Conservation (phyloP, 2,888 invertebrate species). For the Pristionchus exspectatus region DNA sequence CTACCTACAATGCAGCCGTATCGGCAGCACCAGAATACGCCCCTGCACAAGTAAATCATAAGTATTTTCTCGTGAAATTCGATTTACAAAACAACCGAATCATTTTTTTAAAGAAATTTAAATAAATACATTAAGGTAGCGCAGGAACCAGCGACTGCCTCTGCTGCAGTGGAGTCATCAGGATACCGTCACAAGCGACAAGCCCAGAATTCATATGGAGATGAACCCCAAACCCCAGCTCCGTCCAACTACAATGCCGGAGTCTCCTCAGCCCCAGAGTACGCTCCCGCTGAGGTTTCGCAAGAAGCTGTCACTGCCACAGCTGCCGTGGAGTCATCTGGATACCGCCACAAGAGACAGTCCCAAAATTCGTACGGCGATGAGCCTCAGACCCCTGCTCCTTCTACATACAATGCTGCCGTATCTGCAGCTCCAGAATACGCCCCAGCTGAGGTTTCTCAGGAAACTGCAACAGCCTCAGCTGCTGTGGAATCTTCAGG, state of each 20-base stretch:
- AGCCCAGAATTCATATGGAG: conserved; percentile 35
- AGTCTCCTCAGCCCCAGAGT: conserved; percentile 3
- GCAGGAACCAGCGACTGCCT: background rate
- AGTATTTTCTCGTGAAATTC: background rate
- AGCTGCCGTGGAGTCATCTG: conserved; percentile 47
- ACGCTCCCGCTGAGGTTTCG: conserved; percentile 14
- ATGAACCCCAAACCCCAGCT: conserved; percentile 20
- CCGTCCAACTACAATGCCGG: background rate
- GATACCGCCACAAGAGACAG: conserved; percentile 55
- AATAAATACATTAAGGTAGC: background rate
- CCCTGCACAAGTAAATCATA: conserved; percentile 1
- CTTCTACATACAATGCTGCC: conserved; percentile 58
- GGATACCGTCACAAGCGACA: conserved; percentile 41
- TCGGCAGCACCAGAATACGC: background rate
- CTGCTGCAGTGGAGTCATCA: conserved; percentile 30
- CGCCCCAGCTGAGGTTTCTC: conserved; percentile 19
- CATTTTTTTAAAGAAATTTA: background rate
- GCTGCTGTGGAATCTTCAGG: conserved; percentile 49
- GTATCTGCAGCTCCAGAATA: background rate
- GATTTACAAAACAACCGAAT: too few relatives aligned
- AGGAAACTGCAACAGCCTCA: background rate
- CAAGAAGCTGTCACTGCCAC: conserved; percentile 35
- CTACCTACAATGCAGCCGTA: background rate
- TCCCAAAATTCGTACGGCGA: conserved; percentile 67
- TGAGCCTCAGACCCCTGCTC: conserved; percentile 61